Percentiles rank a stretch among this genome's conserved stretches.
These are phyloP conservation scores for Pituophis catenifer DNA, from an alignment of 2,113 vertebrate species.

Conservation along the genomic window DNA sequence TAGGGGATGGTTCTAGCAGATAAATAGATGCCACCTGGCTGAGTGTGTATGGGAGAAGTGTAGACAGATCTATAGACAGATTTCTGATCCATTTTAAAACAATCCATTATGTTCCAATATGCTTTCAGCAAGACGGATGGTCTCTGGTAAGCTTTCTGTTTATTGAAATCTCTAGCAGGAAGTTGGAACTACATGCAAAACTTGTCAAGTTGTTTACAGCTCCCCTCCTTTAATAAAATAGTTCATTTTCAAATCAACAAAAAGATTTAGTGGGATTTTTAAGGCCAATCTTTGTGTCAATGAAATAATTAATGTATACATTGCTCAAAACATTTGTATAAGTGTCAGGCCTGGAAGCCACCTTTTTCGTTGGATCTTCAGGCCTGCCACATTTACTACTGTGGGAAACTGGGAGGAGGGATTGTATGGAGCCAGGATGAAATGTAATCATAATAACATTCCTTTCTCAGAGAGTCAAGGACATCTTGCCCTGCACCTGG, in stretches of 20 bases:
- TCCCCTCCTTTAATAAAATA: conserved; percentile 42
- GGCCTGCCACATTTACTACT: too few relatives aligned
- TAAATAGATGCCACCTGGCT: conserved; percentile 17
- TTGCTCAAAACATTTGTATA: conserved; percentile 10
- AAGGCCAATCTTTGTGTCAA: conserved; percentile 57
- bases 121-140: conserved; percentile 47
- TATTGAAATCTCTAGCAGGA: conserved; percentile 40
- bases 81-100: conserved; percentile 38
- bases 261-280: conserved; percentile 45
- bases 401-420: too few relatives aligned
- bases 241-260: conserved; percentile 33
- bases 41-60: conserved; percentile 5
- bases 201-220: conserved; percentile 34
- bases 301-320: background rate
- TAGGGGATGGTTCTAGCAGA: conserved; percentile 17
- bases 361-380: too few relatives aligned
- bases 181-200: conserved; percentile 13
- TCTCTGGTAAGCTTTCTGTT: conserved; percentile 53
- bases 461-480: too few relatives aligned
- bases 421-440: too few relatives aligned
- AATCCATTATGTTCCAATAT: conserved; percentile 43
- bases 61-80: conserved; percentile 15
- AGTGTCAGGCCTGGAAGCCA: too few relatives aligned
- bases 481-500: too few relatives aligned
- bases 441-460: too few relatives aligned